Evolutionary conservation across 2,113 vertebrate genomes (phyloP), one percentile per base, ranked within the genome.

Genomic region (Xiphias gladius): DNA sequence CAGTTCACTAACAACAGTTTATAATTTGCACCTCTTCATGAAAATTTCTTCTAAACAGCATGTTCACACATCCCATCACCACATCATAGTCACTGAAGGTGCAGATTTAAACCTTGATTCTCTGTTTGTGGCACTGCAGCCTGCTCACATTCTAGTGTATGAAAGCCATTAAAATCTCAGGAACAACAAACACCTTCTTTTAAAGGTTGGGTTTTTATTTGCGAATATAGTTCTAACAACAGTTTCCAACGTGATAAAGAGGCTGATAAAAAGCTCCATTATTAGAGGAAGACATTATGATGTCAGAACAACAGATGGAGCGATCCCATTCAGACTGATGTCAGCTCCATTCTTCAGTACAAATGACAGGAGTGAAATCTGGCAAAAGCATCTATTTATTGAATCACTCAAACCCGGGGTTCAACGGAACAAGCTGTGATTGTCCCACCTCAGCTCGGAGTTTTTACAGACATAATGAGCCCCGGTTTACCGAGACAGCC

Each of bases 231-330:
- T 54, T 61, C 64, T 16, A 54, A 37, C 19, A 37, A 26, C 24
- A 3, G 7, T 50, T 54, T 54, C 22, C 4, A 1, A 13, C 3
- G 16, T 32, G n/a, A 59, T 6, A 20, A 10, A n/a, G 8, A 69
- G 65, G 73, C 62, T 9, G 50, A 52, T 52, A 52, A 22, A 20
- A 20, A 32, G 59, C 28, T 66, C 62, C 59, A 30, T 65, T 35
- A 35, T 72, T 72, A 35, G 50, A 48, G 39, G 26, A 43, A 57
- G 46, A 32, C 35, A 4, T 35, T 1, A 12, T 54, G 71, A 48
- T 17, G 75, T 35, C 24, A n/a, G 22, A 39, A 11, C 22, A 57
- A 20, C 79, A 74, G 79, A 70, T 75, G 79, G 50, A 74, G 11
- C 1, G 39, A 41, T 30, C 16, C 8, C 62, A 26, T 58, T 57